These are phyloP conservation scores for Prosapia bicincta DNA, from an alignment of 2,888 invertebrate species.

Conservation along the genomic window DNA sequence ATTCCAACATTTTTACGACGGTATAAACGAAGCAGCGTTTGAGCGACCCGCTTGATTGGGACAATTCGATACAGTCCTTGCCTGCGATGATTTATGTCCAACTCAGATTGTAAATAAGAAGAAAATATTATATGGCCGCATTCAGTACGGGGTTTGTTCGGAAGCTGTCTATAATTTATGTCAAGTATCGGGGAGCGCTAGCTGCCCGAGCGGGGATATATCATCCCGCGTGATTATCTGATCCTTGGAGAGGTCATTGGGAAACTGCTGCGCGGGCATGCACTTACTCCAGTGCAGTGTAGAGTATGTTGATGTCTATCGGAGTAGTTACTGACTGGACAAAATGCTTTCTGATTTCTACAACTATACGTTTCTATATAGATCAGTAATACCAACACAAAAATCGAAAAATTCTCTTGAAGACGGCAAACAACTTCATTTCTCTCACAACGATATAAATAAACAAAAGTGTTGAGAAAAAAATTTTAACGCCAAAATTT, in stretches of 20 bases:
- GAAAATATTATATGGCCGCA: background rate
- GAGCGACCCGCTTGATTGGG: background rate
- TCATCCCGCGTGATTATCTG: background rate
- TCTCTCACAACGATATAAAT: too few species aligned
- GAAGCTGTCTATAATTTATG: background rate
- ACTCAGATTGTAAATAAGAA: background rate
- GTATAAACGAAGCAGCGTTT: background rate
- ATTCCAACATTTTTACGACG: background rate
- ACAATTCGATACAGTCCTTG: background rate
- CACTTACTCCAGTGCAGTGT: too few species aligned
- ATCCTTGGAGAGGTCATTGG: background rate
- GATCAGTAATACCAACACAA: too few species aligned
- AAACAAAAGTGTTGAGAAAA: too few species aligned
- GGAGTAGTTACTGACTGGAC: too few species aligned
- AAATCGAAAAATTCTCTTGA: too few species aligned
- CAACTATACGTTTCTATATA: too few species aligned
- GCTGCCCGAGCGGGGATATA: background rate
- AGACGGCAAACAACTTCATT: too few species aligned
- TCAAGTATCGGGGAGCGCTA: background rate
- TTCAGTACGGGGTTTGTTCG: background rate
- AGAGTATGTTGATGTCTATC: too few species aligned
- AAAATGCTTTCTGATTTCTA: too few species aligned
- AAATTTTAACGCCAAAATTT: too few species aligned
- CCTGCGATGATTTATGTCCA: background rate
- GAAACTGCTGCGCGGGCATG: too few species aligned